A percentile compares a stretch with the other conserved stretches of the same genome.
Evolutionary conservation across 2,888 invertebrate genomes (phyloP).

Genomic region (Synergus gifuensis): DNA sequence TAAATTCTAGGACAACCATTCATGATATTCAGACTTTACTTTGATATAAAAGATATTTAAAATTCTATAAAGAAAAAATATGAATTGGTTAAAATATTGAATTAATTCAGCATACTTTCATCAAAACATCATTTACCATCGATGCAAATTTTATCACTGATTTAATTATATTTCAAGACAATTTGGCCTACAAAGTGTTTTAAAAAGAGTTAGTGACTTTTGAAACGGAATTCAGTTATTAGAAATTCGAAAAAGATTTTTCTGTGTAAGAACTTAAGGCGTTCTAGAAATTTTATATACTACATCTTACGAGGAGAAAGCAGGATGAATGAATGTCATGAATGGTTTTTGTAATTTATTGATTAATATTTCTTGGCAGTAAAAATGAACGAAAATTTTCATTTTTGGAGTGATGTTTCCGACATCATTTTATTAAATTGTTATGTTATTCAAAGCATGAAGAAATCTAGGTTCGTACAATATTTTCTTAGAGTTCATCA

Average conservation of each 20-base stretch:
- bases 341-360: slow-evolving; percentile 2
- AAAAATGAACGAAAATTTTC: background rate
- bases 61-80: background rate
- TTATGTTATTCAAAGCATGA: too few relatives aligned
- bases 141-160: background rate
- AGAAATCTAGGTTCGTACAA: too few relatives aligned
- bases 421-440: too few relatives aligned
- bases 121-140: background rate
- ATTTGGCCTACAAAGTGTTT: background rate
- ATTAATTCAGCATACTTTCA: background rate
- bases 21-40: background rate
- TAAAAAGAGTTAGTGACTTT: background rate
- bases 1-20: background rate
- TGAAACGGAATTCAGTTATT: background rate
- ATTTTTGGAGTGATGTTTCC: background rate
- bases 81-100: background rate
- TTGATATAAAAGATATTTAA: background rate
- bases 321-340: background rate
- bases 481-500: too few relatives aligned
- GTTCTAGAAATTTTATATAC: background rate
- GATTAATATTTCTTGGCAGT: background rate
- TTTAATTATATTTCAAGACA: background rate
- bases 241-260: background rate
- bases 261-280: background rate
- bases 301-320: background rate